These are phyloP conservation scores for Subanguina moxae DNA, from an alignment of 1,140 invertebrate genomes.

Conservation along the genomic window DNA sequence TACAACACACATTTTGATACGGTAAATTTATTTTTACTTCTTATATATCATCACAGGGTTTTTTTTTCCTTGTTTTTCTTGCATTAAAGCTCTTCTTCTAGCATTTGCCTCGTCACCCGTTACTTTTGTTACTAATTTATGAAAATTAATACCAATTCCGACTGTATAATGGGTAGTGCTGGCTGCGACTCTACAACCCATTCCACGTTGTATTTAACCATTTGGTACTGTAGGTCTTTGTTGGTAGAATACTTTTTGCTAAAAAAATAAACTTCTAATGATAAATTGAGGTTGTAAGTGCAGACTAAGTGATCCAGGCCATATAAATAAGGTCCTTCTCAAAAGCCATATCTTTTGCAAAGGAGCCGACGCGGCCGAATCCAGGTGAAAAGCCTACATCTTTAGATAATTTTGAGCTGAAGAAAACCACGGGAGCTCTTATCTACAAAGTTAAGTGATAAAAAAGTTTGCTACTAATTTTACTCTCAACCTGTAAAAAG, in stretches of 20 bases:
- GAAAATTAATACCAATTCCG: neutral
- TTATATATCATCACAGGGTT: too few species aligned
- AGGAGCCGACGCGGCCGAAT: neutral
- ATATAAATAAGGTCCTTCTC: neutral
- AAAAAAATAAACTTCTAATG: too few species aligned
- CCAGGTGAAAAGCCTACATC: neutral
- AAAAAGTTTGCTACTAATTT: too few species aligned
- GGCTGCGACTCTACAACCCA: neutral
- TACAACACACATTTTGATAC: too few species aligned
- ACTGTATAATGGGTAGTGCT: neutral
- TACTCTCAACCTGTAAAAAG: too few species aligned
- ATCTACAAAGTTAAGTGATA: neutral
- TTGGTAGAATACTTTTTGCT: neutral
- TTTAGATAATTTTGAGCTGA: too few species aligned
- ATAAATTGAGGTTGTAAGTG: neutral
- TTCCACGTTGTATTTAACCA: neutral
- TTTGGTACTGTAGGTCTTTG: neutral
- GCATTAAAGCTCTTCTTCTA: too few species aligned
- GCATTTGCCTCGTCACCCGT: too few species aligned
- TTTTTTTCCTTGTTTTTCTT: too few species aligned
- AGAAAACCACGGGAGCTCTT: neutral
- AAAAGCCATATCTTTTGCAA: neutral
- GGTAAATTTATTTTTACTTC: too few species aligned
- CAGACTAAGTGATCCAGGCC: conserved; percentile 3
- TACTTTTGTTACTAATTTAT: too few species aligned